Percentiles rank a stretch among this genome's conserved stretches.
Evolutionary conservation across 2,797 vertebrate genomes (phyloP).

Genomic region (Sebastes kiyomatsui): DNA sequence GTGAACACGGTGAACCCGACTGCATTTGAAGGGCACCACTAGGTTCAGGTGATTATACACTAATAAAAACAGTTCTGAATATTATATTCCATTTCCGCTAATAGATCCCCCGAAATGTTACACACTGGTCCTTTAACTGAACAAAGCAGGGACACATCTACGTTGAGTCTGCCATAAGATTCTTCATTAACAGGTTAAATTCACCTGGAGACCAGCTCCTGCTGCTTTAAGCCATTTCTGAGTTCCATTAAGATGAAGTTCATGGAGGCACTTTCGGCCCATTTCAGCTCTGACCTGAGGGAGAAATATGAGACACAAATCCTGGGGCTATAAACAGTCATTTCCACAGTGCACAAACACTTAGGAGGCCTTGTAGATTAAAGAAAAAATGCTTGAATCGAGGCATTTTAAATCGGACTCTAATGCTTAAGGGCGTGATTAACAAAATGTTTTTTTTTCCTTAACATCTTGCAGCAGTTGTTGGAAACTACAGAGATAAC

Average conservation of each 20-base stretch:
- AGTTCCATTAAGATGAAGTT: conserved; percentile 55
- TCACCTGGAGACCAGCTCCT: conserved; percentile 33
- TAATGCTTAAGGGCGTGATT: conserved; percentile 28
- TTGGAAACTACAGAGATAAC: conserved; percentile 11
- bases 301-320: conserved; percentile 51
- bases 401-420: conserved; percentile 31
- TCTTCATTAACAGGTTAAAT: conserved; percentile 42
- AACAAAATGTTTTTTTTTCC: conserved; percentile 8
- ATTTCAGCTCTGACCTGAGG: conserved; percentile 56
- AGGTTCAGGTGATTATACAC: no score
- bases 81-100: not conserved
- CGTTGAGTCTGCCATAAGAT: not conserved
- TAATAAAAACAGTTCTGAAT: no score
- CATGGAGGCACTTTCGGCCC: conserved; percentile 41
- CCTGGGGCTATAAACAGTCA: conserved; percentile 56
- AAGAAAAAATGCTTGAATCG: conserved; percentile 34
- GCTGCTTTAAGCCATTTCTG: conserved; percentile 45
- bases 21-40: fast-evolving
- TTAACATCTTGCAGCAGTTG: not conserved
- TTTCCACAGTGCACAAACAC: conserved; percentile 54
- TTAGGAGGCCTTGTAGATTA: conserved; percentile 46
- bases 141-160: conserved; percentile 14
- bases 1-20: fast-evolving
- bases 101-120: not conserved
- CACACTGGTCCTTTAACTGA: not conserved